These are phyloP conservation scores for Phyllotis vaccarum DNA, from an alignment of 2,797 vertebrate species.

Conservation along the genomic window DNA sequence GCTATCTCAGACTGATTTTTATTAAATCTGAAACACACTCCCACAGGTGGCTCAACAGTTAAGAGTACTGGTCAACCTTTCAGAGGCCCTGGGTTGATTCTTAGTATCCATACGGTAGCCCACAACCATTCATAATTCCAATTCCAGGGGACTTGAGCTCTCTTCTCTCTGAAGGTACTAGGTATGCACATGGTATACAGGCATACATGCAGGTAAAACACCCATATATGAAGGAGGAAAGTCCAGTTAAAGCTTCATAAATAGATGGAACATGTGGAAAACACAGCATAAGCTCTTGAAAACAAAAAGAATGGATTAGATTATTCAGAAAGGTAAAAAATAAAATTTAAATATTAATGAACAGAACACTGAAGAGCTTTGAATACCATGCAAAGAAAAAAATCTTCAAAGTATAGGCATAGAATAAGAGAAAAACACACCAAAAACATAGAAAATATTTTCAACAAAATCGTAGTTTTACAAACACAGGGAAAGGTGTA, in stretches of 20 bases:
- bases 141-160: too few relatives aligned
- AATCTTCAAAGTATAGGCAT: not conserved
- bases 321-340: not conserved
- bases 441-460: not conserved
- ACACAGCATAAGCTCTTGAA: not conserved
- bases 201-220: too few relatives aligned
- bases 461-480: not conserved
- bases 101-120: too few relatives aligned
- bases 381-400: not conserved
- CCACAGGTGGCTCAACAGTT: too few relatives aligned
- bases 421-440: not conserved
- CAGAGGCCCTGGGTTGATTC: too few relatives aligned
- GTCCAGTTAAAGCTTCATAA: not conserved
- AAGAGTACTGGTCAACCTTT: too few relatives aligned
- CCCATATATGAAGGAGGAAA: too few relatives aligned
- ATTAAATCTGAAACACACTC: too few relatives aligned
- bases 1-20: too few relatives aligned
- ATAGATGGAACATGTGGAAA: not conserved
- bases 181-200: too few relatives aligned
- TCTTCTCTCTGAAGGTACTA: too few relatives aligned
- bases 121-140: too few relatives aligned
- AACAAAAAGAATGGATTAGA: not conserved
- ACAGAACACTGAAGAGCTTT: not conserved
- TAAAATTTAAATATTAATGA: not conserved
- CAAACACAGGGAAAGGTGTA: not conserved